phyloP scores from a whole-genome alignment of 2,113 vertebrate genomes.

The Oncorhynchus keta region DNA sequence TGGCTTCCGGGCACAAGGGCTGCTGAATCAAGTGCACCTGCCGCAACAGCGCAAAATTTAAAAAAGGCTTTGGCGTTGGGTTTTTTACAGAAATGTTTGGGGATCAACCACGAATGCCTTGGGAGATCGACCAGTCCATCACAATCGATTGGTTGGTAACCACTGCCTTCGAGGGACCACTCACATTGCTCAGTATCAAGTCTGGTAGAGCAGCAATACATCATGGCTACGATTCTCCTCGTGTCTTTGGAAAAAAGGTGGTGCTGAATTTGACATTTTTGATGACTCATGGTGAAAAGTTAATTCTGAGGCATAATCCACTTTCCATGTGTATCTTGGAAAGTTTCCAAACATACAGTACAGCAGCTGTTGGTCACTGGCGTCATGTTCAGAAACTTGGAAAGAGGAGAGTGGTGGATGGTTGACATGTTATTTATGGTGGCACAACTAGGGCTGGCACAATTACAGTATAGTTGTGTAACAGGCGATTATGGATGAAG shows the following conservation, averaged over 20 bases:
- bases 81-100: too few relatives aligned
- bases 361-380: background rate
- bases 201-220: constrained; percentile 26
- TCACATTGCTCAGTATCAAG: constrained; percentile 12
- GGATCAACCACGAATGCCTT: too few relatives aligned
- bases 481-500: too few relatives aligned
- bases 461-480: too few relatives aligned
- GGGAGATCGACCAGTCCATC: too few relatives aligned
- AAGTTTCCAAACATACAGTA: constrained; percentile 32
- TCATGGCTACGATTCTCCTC: constrained; percentile 15
- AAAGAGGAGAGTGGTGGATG: constrained; percentile 12
- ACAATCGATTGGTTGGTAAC: too few relatives aligned
- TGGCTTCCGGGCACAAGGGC: too few relatives aligned
- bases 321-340: background rate
- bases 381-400: constrained; percentile 21
- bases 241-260: constrained; percentile 42
- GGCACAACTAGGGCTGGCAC: background rate
- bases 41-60: too few relatives aligned
- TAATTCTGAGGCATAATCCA: background rate
- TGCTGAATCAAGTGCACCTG: too few relatives aligned
- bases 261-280: constrained; percentile 15
- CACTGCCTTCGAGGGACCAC: background rate
- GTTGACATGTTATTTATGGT: background rate
- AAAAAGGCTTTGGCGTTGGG: too few relatives aligned
- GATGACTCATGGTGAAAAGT: constrained; percentile 29